Base-by-base conservation (phyloP, 2,797 vertebrate genomes). In the Trachops cirrhosus region DNA sequence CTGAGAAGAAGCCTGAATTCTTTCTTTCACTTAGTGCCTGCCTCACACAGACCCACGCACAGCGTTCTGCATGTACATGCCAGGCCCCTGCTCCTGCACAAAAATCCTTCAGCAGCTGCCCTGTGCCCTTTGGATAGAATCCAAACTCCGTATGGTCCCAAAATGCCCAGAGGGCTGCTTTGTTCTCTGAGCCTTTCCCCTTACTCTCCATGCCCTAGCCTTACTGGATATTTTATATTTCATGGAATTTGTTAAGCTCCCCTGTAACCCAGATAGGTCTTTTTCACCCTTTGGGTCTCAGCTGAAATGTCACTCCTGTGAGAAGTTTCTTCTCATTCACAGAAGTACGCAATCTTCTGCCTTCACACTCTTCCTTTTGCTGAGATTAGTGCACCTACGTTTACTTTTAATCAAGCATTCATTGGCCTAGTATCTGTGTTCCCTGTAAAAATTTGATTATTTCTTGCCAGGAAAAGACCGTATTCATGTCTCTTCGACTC, bases 1-100 rank as follows among this genome's bases (percentile, higher is more conserved):
- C 71, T 52, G 83, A 91, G 48, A 70, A 85, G 50, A 88, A 79
- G 41, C n/a, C 39, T 85, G 79, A 57, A 83, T 91, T 95, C 62
- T 92, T 90, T 71, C 64, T 85, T 93, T 71, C 41, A 48, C 24
- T 37, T 37, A 32, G 26, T 34, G 57, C 70, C 44, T 79, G 48
- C 62, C 44, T 95, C 41, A 8, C 57, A 73, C 52, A 92, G 89
- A 92, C 82, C 79, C 44, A 37, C 0, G 0, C 71, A 37, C 46
- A 39, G 12, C 64, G 67, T 73, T 88, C 41, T 87, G 73, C 73
- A 46, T 4, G 0, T 37, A 71, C 85, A 46, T 2, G 48, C 80
- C 71, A 50, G 52, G 70, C 62, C 44, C 52, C 32, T 52, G 71
- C 37, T 52, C 67, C 37, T 83, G 79, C 46, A 19, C 29, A 68